Evolutionary conservation across 2,888 invertebrate species (phyloP), one percentile per base, ranked within the genome.

Genomic region (Ectemnius cavifrons): DNA sequence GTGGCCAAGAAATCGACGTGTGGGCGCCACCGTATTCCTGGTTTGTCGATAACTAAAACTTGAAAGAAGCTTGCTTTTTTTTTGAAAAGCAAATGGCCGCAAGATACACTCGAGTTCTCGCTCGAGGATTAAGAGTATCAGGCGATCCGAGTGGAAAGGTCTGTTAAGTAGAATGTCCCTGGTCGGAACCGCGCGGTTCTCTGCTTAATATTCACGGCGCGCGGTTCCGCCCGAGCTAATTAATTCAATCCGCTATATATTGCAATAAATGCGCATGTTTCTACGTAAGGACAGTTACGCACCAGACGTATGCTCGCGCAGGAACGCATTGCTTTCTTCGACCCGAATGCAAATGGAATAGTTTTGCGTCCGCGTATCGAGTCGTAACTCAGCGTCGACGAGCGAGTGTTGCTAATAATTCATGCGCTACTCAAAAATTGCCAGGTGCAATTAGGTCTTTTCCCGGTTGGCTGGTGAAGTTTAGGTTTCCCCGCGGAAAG

Each of bases 201-300:
- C 85, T 77, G 69, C 81, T 86, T 83, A 81, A 83, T 83, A 85
- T 85, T 85, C 85, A 84, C 37, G 37, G 78, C 62, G 71, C 79
- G 67, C 76, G 71, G 70, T 78, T 73, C 73, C 81, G 78, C 16
- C 78, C 63, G 77, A 82, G 78, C 80, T 84, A 86, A 86, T 86
- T 82, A 86, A 86, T 86, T 84, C 84, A 78, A 81, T 79, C 80
- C 79, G 81, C 84, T 80, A 60, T 69, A 58, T 58, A 18, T 60
- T 46, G 68, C 52, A 68, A 65, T 56, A 64, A 66, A 56, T 63
- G 67, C 27, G 63, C 70, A 47, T n/a, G 73, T 64, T 68, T 56
- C 23, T 52, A 23, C 52, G 45, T 63, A 69, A 62, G 52, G 58
- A 58, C 27, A 72, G 66, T 66, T 64, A 67, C 65, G 65, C 63